Evolutionary conservation across 2,113 vertebrate species (phyloP).

Genomic region (Cardinalis cardinalis): DNA sequence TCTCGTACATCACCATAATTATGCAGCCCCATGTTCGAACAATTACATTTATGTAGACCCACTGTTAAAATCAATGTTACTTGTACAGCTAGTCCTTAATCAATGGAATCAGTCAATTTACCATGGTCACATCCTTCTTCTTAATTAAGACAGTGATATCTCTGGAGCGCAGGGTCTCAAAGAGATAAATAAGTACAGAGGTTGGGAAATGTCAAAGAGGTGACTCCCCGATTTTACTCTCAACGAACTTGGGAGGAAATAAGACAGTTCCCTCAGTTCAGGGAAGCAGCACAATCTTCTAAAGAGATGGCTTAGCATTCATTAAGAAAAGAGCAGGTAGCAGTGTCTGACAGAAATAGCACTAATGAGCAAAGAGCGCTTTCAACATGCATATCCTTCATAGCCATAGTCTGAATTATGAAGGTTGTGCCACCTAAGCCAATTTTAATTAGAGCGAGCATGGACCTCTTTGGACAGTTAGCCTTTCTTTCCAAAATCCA

Average conservation of each 20-base stretch:
- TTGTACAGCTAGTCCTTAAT: constrained; percentile 89
- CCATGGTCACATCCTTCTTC: constrained; percentile 87
- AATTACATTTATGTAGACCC: constrained; percentile 91
- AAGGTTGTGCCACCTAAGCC: constrained; percentile 83
- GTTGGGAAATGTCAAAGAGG: constrained; percentile 84
- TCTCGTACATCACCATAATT: constrained; percentile 83
- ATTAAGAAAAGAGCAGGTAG: constrained; percentile 82
- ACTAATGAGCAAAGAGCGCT: constrained; percentile 84
- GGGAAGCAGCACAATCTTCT: constrained; percentile 67
- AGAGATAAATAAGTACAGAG: constrained; percentile 87
- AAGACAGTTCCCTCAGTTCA: constrained; percentile 76
- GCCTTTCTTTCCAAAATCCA: constrained; percentile 83
- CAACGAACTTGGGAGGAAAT: constrained; percentile 76
- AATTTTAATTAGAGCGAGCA: constrained; percentile 86
- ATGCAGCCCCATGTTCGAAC: constrained; percentile 85
- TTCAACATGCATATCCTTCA: constrained; percentile 79
- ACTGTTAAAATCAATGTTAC: constrained; percentile 90
- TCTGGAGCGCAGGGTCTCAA: constrained; percentile 79
- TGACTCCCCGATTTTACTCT: constrained; percentile 80
- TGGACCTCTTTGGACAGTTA: constrained; percentile 84
- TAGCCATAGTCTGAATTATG: constrained; percentile 76
- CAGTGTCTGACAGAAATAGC: constrained; percentile 75
- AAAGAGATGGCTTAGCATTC: constrained; percentile 79
- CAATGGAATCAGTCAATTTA: constrained; percentile 91
- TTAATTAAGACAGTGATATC: constrained; percentile 96